Conservation (phyloP, 1,140 invertebrate species). For the Sarcophaga bullata region DNA sequence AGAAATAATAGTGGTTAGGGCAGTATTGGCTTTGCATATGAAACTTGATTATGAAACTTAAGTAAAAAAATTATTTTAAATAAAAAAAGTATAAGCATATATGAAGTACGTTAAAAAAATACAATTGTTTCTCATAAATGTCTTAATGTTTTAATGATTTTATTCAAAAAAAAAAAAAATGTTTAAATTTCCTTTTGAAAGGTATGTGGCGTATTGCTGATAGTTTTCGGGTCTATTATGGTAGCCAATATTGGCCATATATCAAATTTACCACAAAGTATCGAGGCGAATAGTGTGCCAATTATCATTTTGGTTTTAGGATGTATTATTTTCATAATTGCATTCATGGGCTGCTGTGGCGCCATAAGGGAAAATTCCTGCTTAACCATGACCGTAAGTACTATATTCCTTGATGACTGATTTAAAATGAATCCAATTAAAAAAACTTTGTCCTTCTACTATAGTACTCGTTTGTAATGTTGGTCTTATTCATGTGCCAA, state of each 20-base stretch:
- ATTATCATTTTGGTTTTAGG: conserved; percentile 78
- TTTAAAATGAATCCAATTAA: not conserved
- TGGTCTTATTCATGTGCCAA: conserved; percentile 73
- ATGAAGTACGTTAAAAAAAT: no score
- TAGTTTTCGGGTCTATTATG: conserved; percentile 71
- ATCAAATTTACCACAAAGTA: conserved; percentile 66
- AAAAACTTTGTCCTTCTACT: conserved; percentile 48
- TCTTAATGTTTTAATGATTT: not conserved
- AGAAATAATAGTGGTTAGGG: no score
- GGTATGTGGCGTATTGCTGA: conserved; percentile 73
- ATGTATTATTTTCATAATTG: conserved; percentile 77
- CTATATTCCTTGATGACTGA: not conserved
- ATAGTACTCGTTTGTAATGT: conserved; percentile 73
- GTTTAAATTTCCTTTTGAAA: conserved; percentile 61
- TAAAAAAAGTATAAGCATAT: no score
- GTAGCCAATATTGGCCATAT: conserved; percentile 68
- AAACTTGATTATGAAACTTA: no score
- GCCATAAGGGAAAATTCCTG: conserved; percentile 83
- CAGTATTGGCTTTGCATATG: no score
- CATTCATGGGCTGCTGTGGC: conserved; percentile 87
- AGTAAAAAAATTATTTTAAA: no score
- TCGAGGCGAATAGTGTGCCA: conserved; percentile 68
- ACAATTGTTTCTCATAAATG: no score
- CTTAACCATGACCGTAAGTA: conserved; percentile 79
- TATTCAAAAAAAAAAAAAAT: not conserved